phyloP scores from a whole-genome alignment of 1,140 invertebrate species.

The Bombus polaris region DNA sequence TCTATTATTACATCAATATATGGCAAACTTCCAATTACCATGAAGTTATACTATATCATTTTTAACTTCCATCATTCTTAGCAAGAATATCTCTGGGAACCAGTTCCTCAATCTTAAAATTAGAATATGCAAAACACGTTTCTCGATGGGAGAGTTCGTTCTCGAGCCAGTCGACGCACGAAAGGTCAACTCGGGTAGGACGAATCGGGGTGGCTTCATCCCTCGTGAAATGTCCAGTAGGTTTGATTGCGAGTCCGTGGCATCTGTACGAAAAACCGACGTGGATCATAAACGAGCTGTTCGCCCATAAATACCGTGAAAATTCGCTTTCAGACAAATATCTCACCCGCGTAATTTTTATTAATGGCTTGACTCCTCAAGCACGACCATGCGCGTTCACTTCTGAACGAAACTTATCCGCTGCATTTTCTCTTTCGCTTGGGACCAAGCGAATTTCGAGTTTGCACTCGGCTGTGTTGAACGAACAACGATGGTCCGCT shows the following conservation, averaged over 20 bases:
- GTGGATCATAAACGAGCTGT: background rate
- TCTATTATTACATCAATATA: background rate
- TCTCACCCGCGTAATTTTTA: slow-evolving; percentile 38
- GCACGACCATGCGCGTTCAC: background rate
- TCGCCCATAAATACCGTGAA: slow-evolving; percentile 11
- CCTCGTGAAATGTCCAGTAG: too few relatives aligned
- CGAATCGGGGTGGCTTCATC: too few relatives aligned
- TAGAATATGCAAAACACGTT: slow-evolving; percentile 8
- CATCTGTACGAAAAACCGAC: background rate
- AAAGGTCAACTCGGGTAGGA: background rate
- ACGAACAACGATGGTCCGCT: background rate
- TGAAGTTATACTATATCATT: too few relatives aligned
- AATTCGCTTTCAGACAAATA: slow-evolving; percentile 25
- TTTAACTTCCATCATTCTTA: background rate
- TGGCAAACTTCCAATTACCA: background rate
- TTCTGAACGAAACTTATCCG: background rate
- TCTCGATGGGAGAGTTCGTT: background rate
- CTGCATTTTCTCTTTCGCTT: background rate
- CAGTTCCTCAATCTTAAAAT: background rate
- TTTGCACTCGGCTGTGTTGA: background rate
- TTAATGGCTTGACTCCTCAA: background rate
- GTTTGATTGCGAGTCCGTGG: background rate
- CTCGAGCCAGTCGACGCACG: background rate
- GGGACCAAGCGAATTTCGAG: background rate
- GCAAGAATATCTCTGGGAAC: background rate